Evolutionary conservation across 35 echinoderm and acorn worm species (phyloP).

Genomic region (Ophioderma brevispina): DNA sequence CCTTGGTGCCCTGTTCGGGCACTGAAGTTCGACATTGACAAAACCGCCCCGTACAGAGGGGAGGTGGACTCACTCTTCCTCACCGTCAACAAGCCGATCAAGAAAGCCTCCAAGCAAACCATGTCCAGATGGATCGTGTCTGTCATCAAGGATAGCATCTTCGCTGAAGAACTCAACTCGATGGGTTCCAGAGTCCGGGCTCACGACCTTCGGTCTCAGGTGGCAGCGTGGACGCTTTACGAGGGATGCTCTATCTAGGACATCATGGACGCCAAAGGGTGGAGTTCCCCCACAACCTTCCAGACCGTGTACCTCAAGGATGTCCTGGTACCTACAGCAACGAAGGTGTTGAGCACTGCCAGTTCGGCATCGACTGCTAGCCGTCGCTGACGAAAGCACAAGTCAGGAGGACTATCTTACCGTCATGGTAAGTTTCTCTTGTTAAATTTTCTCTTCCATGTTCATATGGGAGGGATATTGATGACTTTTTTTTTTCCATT

Average conservation of each 20-base stretch:
- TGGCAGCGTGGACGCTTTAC: neutral
- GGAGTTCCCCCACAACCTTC: neutral
- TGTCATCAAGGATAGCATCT: neutral
- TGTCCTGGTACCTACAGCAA: neutral
- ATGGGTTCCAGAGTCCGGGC: neutral
- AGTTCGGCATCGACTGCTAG: neutral
- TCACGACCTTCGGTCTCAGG: conserved; percentile 7
- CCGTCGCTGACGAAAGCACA: neutral
- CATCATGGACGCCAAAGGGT: neutral
- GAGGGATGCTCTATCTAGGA: too few species aligned
- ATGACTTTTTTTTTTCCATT: too few species aligned
- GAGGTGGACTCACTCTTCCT: too few species aligned
- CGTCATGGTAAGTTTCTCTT: neutral
- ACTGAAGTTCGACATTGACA: conserved; percentile 1
- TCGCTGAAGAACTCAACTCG: too few species aligned
- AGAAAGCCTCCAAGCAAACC: too few species aligned
- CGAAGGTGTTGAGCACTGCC: neutral
- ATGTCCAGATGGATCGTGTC: too few species aligned
- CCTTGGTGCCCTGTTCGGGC: too few species aligned
- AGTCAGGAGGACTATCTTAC: neutral
- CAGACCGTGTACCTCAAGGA: neutral
- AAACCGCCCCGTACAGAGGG: conserved; percentile 9
- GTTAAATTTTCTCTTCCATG: neutral
- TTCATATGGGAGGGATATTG: neutral
- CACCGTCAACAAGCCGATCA: too few species aligned